Evolutionary conservation across 2,113 vertebrate genomes (phyloP), one percentile per base, ranked within the genome.

Genomic region (Nipponia nippon): DNA sequence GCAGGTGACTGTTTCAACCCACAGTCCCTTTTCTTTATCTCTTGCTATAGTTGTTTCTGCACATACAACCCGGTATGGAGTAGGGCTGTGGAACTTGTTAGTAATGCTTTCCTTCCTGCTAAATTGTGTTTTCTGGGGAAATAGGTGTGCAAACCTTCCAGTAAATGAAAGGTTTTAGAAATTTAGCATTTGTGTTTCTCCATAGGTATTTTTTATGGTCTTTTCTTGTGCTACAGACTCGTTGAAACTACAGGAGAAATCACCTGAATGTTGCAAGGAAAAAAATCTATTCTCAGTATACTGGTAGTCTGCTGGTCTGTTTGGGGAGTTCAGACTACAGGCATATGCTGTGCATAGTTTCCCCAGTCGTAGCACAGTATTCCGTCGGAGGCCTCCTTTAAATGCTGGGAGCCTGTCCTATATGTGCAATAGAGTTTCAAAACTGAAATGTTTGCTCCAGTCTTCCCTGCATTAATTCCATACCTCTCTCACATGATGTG

Each of bases 391-490:
- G 34, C 21, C 10, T 87, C 52, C 53, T 83, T 82, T 90, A 78
- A 66, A 58, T 65, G 36, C 75, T 50, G 38, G 7, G 47, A 90
- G 32, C 40, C 56, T 72, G 61, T 85, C 62, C 66, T n/a, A 2
- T 42, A 11, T 26, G 23, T 75, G 42, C 32, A 71, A 9, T 25
- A 47, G 61, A 36, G 69, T 61, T 80, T 65, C 40, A 13, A 23
- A 94, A 71, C 7, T 4, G 65, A 79, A 88, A 46, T 27, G 11
- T 47, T 52, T 78, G 59, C 42, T 55, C 22, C 52, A 13, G 22
- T 83, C 73, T 63, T 91, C 61, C 52, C 23, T 38, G 14, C 53
- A 46, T 95, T 81, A 90, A 89, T 94, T 79, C 94, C 66, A 62
- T 84, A 82, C n/a, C 25, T 77, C 53, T 47, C 63, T 66, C 61